phyloP scores from a whole-genome alignment of 2,113 vertebrate genomes.

The Chaenocephalus aceratus region DNA sequence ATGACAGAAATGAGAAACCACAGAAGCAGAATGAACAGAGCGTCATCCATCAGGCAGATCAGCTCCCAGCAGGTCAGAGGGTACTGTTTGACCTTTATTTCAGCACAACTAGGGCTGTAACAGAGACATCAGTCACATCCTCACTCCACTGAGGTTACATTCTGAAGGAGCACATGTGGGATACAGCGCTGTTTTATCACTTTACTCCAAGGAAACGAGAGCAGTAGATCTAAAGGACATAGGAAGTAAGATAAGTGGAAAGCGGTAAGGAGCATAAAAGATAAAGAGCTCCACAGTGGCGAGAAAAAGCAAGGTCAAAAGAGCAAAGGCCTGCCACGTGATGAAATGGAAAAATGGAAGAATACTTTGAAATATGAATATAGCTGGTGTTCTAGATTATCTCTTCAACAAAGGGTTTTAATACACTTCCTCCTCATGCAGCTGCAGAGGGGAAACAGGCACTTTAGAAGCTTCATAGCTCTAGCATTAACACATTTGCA shows the following conservation, averaged over 20 bases:
- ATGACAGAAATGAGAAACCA: slow-evolving; percentile 53
- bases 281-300: slow-evolving; percentile 44
- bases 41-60: slow-evolving; percentile 67
- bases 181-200: slow-evolving; percentile 66
- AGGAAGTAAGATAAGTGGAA: slow-evolving; percentile 56
- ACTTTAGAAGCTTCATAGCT: slow-evolving; percentile 42
- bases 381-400: slow-evolving; percentile 48
- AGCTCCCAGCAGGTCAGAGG: slow-evolving; percentile 64
- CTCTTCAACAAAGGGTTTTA: slow-evolving; percentile 26
- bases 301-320: slow-evolving; percentile 39
- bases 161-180: slow-evolving; percentile 55
- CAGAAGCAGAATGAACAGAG: slow-evolving; percentile 31
- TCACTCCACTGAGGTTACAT: slow-evolving; percentile 27
- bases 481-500: slow-evolving; percentile 39
- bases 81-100: slow-evolving; percentile 59
- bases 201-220: slow-evolving; percentile 56
- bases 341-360: slow-evolving; percentile 36
- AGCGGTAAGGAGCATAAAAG: slow-evolving; percentile 37
- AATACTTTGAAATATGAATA: slow-evolving; percentile 23
- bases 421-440: slow-evolving; percentile 36
- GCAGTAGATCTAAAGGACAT: slow-evolving; percentile 58
- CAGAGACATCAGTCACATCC: slow-evolving; percentile 67
- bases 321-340: slow-evolving; percentile 19
- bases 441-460: slow-evolving; percentile 37
- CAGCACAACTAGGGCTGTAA: slow-evolving; percentile 57